A percentile compares a stretch with the other conserved stretches of the same genome.
These are phyloP conservation scores for Carollia perspicillata DNA, from an alignment of 2,113 vertebrate genomes.

Conservation along the genomic window DNA sequence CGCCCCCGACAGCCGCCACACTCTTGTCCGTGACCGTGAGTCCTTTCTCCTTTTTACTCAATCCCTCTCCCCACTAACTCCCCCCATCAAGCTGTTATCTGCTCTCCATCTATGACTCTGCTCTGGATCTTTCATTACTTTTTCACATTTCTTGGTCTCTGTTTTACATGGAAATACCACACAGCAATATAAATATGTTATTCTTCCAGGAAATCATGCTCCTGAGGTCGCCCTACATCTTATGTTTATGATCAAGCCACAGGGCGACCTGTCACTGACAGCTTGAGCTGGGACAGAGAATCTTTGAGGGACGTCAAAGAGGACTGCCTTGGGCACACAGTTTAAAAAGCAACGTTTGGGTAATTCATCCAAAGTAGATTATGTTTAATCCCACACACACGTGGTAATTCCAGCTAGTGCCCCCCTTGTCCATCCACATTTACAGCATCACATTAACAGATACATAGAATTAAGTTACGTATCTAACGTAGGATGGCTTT, in stretches of 20 bases:
- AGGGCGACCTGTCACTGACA: background rate
- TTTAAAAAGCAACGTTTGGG: background rate
- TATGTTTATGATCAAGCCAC: background rate
- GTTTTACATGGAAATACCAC: background rate
- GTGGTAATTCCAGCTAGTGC: background rate
- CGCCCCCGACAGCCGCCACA: too few species aligned
- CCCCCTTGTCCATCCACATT: background rate
- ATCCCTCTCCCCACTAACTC: too few species aligned
- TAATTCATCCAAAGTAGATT: background rate
- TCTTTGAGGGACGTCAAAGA: background rate
- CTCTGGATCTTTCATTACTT: background rate
- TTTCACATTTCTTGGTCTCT: slow-evolving; percentile 2
- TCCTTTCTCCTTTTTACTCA: too few species aligned
- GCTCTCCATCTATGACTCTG: too few species aligned
- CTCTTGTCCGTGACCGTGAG: too few species aligned
- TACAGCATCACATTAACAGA: background rate
- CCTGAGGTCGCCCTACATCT: background rate
- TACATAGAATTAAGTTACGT: background rate
- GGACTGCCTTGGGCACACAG: background rate
- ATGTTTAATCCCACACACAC: background rate
- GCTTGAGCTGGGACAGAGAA: background rate
- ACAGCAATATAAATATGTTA: background rate
- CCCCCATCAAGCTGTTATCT: too few species aligned
- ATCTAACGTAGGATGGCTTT: background rate
- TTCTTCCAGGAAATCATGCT: background rate